Percentiles rank a stretch among this genome's conserved stretches.
Evolutionary conservation across 2,113 vertebrate genomes (phyloP).

Genomic region (Malurus melanocephalus): DNA sequence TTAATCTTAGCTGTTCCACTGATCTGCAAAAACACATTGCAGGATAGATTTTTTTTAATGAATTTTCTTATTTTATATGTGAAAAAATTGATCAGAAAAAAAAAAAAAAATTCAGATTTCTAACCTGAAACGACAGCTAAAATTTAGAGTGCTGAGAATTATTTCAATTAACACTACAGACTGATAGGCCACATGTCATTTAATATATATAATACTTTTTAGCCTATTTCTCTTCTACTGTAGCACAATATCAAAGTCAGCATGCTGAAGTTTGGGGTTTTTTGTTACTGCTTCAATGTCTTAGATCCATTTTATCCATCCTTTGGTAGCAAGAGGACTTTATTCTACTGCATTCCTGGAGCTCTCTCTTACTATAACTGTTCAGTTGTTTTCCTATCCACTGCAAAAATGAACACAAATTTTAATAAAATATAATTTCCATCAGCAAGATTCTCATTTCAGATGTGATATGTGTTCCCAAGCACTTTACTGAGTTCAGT

Average conservation of each 20-base stretch:
- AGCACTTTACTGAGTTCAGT: background rate
- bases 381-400: background rate
- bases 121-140: background rate
- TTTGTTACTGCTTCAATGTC: background rate
- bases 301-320: background rate
- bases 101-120: background rate
- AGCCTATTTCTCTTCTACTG: background rate
- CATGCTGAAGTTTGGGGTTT: background rate
- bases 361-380: background rate
- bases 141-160: background rate
- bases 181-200: background rate
- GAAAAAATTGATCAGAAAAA: background rate
- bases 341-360: background rate
- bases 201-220: background rate
- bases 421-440: background rate
- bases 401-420: background rate
- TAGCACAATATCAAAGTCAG: background rate
- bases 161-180: background rate
- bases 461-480: background rate
- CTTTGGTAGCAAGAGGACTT: background rate
- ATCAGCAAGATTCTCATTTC: background rate
- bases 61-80: background rate
- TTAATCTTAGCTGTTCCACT: background rate
- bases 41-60: background rate
- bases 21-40: conserved; percentile 7